These are phyloP conservation scores for Campylomormyrus tamandua DNA, from an alignment of 2,113 vertebrate species.

Conservation along the genomic window DNA sequence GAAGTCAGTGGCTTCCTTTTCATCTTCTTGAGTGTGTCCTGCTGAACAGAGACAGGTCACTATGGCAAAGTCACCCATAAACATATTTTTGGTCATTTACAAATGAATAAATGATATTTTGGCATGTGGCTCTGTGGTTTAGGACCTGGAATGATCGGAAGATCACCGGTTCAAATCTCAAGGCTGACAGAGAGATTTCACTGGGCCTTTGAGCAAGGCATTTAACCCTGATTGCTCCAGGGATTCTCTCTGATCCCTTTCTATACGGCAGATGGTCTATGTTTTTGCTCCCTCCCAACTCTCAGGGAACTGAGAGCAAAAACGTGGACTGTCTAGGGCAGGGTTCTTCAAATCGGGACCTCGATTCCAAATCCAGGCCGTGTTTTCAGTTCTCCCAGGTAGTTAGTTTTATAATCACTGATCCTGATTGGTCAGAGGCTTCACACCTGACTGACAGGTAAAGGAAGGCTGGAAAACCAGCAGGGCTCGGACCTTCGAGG, in stretches of 20 bases:
- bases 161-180: not conserved
- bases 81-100: not conserved
- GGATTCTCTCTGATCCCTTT: not conserved
- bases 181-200: not conserved
- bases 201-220: not conserved
- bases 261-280: too few species aligned
- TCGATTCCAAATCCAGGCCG: too few species aligned
- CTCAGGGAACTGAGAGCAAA: too few species aligned
- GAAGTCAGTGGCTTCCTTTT: conserved; percentile 82
- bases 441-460: too few species aligned
- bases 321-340: too few species aligned
- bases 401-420: too few species aligned
- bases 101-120: not conserved
- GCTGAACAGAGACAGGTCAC: conserved; percentile 21
- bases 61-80: not conserved
- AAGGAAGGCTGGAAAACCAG: too few species aligned
- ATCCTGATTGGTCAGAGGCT: too few species aligned
- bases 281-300: too few species aligned
- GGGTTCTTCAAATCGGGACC: too few species aligned
- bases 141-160: not conserved
- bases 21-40: conserved; percentile 70
- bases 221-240: not conserved
- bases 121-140: not conserved
- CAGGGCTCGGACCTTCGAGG: too few species aligned
- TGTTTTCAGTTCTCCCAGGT: too few species aligned